These are phyloP conservation scores for Drosophila littoralis DNA, from an alignment of 1,140 invertebrate species.

Conservation along the genomic window DNA sequence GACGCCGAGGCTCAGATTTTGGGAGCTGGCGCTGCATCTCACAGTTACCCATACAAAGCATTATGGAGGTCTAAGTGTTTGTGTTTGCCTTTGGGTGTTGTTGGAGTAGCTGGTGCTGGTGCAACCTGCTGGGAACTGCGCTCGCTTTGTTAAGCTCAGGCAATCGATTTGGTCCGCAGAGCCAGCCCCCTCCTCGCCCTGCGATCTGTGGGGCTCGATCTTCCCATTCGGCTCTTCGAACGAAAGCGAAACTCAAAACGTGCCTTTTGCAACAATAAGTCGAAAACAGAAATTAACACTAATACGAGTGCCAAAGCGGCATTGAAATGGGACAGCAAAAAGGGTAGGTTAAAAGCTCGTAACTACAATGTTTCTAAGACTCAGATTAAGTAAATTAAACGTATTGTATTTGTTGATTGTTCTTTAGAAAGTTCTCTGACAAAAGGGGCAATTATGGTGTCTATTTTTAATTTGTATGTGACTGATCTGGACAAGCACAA, in stretches of 20 bases:
- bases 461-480: too few relatives aligned
- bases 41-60: conserved; percentile 67
- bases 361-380: neutral
- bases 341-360: neutral
- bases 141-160: conserved; percentile 66
- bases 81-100: conserved; percentile 66
- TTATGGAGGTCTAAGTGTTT: conserved; percentile 65
- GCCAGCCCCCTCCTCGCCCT: neutral
- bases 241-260: conserved; percentile 70
- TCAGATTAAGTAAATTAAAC: too few relatives aligned
- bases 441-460: too few relatives aligned
- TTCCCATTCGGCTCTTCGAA: conserved; percentile 41
- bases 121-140: conserved; percentile 74
- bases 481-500: too few relatives aligned
- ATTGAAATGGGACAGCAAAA: neutral
- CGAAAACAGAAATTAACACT: conserved; percentile 72
- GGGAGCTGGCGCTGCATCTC: conserved; percentile 42
- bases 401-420: too few relatives aligned
- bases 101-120: conserved; percentile 33
- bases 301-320: conserved; percentile 44
- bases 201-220: conserved; percentile 27
- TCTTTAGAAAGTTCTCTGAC: too few relatives aligned
- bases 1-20: conserved; percentile 9
- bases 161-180: conserved; percentile 63
- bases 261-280: conserved; percentile 62